Base-by-base conservation (phyloP, 2,888 invertebrate genomes). In the Stegophylla sp. region DNA sequence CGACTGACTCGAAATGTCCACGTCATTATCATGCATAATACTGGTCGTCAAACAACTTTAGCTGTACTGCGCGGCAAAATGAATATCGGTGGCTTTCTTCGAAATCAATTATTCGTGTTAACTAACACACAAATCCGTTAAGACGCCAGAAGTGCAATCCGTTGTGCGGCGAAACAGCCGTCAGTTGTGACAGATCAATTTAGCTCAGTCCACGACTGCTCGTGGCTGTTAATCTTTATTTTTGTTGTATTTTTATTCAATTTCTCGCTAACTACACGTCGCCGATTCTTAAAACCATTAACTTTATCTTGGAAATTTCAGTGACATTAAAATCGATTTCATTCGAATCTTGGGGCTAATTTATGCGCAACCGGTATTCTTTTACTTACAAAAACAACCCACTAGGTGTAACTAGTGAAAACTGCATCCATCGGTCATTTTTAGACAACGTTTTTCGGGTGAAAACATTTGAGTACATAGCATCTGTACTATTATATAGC, bases 111-210 rank as follows among this genome's bases (percentile, higher is more conserved):
- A 71, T 71, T 71, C 53, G 9, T 20, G 12, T 53, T 3, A 10
- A 67, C 10, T 12, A 20, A n/a, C n/a, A 59, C 9, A 67, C 45
- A 43, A 17, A 20, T 12, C 45, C n/a, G 41, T 48, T 23, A 51
- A 23, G 41, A 75, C 53, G 51, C 51, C 13, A 45, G 15, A 2
- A 41, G n/a, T 41, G 4, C 48, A 34, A n/a, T 13, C 43, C 61
- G 28, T 66, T 76, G 26, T 23, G 23, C 41, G n/a, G n/a, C n/a
- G n/a, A n/a, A 66, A 66, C 23, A 28, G 10, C 48, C 56, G 77
- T 77, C 77, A 67, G 56, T 67, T 67, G 56, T 67, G 77, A 77
- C 67, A 67, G 43, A 67, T 77, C 77, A 77, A 77, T 77, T 77
- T 67, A 43, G 34, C 41, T 64, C 12, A 7, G 26, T 66, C 26